Conservation (phyloP, 2,797 vertebrate species). For the Halcyon smyrnensis region DNA sequence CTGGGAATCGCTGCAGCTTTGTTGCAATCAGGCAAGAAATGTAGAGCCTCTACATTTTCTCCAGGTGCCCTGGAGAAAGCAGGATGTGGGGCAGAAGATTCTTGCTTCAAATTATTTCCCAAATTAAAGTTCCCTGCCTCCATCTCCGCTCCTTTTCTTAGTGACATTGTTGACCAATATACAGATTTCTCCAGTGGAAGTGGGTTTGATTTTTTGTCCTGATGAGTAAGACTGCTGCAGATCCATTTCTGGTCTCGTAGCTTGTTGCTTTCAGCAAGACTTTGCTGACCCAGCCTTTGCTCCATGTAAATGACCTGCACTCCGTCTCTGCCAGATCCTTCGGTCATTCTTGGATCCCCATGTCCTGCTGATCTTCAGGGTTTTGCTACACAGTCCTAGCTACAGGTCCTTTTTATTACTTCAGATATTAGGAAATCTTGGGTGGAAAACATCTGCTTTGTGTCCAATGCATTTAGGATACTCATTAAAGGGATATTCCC, state of each 20-base stretch:
- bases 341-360: fast-evolving
- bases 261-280: neutral
- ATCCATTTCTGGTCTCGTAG: neutral
- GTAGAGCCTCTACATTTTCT: neutral
- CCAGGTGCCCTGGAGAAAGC: neutral
- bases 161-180: fast-evolving
- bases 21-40: fast-evolving
- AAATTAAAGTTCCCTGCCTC: neutral
- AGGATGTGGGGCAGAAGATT: neutral
- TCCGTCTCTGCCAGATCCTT: neutral
- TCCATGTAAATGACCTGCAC: neutral
- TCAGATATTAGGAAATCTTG: neutral
- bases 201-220: neutral
- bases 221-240: neutral
- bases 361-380: neutral
- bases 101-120: neutral
- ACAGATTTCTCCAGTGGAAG: neutral
- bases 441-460: neutral
- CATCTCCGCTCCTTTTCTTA: neutral
- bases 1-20: neutral
- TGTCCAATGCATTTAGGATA: neutral
- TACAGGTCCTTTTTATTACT: neutral
- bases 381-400: neutral
- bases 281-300: neutral
- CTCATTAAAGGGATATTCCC: neutral